Percentiles rank a stretch among this genome's conserved stretches.
These are phyloP conservation scores for Serilophus lunatus DNA, from an alignment of 2,113 vertebrate species.

Conservation along the genomic window DNA sequence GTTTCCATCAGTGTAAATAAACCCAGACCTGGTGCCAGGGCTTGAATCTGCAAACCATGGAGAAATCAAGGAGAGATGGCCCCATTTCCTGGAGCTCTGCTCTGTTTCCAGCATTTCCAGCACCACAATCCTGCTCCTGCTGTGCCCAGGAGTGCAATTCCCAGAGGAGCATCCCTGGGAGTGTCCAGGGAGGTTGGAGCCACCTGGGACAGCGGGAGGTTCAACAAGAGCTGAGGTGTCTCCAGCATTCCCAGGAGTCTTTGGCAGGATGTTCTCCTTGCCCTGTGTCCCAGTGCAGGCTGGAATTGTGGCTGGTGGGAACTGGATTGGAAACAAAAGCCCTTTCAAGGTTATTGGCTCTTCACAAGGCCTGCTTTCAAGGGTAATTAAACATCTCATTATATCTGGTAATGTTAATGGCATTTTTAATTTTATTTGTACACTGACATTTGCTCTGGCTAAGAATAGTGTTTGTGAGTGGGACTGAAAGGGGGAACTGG, in stretches of 20 bases:
- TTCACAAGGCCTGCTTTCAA: conserved; percentile 41
- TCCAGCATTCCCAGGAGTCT: fast-evolving
- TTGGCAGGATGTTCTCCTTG: not conserved
- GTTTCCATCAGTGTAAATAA: not conserved
- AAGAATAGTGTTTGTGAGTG: conserved; percentile 23
- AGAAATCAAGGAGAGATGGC: not conserved
- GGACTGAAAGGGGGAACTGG: not conserved
- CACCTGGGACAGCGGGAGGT: not conserved
- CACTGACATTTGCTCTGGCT: conserved; percentile 51
- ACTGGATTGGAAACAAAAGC: not conserved
- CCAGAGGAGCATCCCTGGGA: not conserved
- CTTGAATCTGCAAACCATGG: not conserved
- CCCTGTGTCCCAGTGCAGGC: not conserved
- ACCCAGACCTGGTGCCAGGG: not conserved
- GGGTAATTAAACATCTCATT: conserved; percentile 67
- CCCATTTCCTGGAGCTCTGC: not conserved
- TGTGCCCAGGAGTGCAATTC: not conserved
- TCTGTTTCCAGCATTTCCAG: not conserved
- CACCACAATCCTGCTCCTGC: not conserved
- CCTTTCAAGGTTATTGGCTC: conserved; percentile 19
- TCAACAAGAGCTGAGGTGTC: not conserved
- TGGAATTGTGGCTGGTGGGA: too few species aligned
- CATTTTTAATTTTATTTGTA: conserved; percentile 62
- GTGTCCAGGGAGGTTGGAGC: not conserved
- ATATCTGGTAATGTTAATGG: conserved; percentile 64